phyloP scores from a whole-genome alignment of 2,888 invertebrate species.

The Glyphotaelius pellucidus region DNA sequence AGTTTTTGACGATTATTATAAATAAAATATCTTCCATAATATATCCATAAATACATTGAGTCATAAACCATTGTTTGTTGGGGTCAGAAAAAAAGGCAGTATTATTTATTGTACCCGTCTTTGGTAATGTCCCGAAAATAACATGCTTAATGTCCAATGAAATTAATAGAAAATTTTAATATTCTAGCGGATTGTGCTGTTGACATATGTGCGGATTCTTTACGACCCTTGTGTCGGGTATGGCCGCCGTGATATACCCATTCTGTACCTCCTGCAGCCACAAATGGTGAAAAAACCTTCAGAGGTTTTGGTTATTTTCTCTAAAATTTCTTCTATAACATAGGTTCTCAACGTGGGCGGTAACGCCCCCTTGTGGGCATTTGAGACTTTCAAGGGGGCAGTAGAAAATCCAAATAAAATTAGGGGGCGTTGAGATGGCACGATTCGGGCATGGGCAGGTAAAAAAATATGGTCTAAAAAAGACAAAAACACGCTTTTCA shows the following conservation, averaged over 20 bases:
- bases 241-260: neutral
- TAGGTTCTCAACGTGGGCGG: too few species aligned
- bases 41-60: neutral
- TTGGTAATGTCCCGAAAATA: neutral
- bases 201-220: constrained; percentile 3
- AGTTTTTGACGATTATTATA: neutral
- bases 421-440: too few species aligned
- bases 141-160: neutral
- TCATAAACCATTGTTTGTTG: neutral
- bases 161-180: neutral
- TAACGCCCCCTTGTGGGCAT: too few species aligned
- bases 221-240: neutral
- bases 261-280: neutral
- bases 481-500: too few species aligned
- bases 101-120: neutral
- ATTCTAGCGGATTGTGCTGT: constrained; percentile 13
- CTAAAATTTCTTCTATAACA: too few species aligned
- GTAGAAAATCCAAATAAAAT: too few species aligned
- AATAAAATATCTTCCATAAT: neutral
- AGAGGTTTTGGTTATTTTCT: neutral
- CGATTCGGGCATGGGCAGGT: too few species aligned
- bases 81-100: neutral
- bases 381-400: too few species aligned
- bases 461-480: too few species aligned
- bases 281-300: neutral